These are phyloP conservation scores for Andrena chrysosceles DNA, from an alignment of 2,888 invertebrate genomes.

Conservation along the genomic window DNA sequence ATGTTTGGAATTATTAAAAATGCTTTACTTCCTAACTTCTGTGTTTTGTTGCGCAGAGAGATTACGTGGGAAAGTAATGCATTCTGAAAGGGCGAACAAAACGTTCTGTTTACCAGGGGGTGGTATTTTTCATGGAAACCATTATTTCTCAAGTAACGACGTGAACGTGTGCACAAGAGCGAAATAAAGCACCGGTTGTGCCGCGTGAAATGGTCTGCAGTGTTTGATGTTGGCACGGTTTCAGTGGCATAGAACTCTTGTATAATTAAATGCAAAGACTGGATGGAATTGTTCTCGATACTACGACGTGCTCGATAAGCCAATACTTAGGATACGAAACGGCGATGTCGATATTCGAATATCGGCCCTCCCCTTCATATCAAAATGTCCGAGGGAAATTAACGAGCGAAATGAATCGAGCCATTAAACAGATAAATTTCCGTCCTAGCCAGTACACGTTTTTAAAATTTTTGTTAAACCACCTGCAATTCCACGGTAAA, in stretches of 20 bases:
- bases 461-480: too few relatives aligned
- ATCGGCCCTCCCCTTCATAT: constrained; percentile 8
- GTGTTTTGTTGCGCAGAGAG: not conserved
- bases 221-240: constrained; percentile 1
- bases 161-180: not conserved
- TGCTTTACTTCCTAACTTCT: not conserved
- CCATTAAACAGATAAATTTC: not conserved
- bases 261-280: constrained; percentile 42
- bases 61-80: not conserved
- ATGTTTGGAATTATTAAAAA: not conserved
- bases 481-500: not conserved
- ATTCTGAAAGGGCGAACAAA: not conserved
- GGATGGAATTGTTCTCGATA: constrained; percentile 25
- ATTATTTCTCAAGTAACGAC: not conserved
- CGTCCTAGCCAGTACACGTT: not conserved
- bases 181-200: not conserved
- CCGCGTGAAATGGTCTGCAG: not conserved
- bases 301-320: constrained; percentile 29
- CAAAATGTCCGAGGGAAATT: constrained; percentile 14
- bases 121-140: constrained; percentile 5
- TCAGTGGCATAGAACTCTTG: not conserved
- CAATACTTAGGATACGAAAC: constrained; percentile 34
- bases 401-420: constrained; percentile 1
- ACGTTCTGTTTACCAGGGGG: too few relatives aligned
- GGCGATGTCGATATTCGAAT: constrained; percentile 42